Evolutionary conservation across 2,888 invertebrate species (phyloP), one percentile per base, ranked within the genome.

Genomic region (Arrhopalites spinosus): DNA sequence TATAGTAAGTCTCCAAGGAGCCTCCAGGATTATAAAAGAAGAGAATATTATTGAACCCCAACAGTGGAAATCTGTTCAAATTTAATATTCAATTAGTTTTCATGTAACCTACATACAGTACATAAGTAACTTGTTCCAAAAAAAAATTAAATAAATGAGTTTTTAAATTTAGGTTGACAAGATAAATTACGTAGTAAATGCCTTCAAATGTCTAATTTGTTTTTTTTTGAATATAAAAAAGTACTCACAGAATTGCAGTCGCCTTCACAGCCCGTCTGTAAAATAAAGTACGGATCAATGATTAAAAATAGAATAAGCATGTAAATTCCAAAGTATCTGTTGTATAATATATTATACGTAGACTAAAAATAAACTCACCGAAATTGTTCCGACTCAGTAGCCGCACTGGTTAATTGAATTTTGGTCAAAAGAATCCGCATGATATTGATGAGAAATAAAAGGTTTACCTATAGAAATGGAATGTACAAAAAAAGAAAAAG

Each of bases 11-110:
- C 68, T 82, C 81, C 59, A 73, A 77, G 17, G 74, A 59, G 47
- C 81, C 81, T 20, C 81, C 81, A 5, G 82, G 82, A 69, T 80
- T 82, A 74, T 81, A 81, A 13, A 88, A 85, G 77, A 88, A 87
- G 3, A 88, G 83, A 47, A 89, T 84, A 81, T 88, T 88, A 1
- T 88, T 88, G 74, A 88, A 85, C 17, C 89, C 89, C 25, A 88
- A 84, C 25, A 89, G 83, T 1, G 89, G 89, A 73, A 89, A 87
- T n/a, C n/a, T n/a, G n/a, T n/a, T n/a, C n/a, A n/a, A n/a, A n/a
- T n/a, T n/a, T n/a, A n/a, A n/a, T n/a, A n/a, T n/a, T n/a, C n/a
- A n/a, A n/a, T n/a, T n/a, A n/a, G n/a, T n/a, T n/a, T n/a, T n/a
- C n/a, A n/a, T n/a, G n/a, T n/a, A n/a, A n/a, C n/a, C n/a, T n/a